Percentiles rank a stretch among this genome's conserved stretches.
Evolutionary conservation across 2,797 vertebrate genomes (phyloP).

Genomic region (Enteromius trimaculatus): DNA sequence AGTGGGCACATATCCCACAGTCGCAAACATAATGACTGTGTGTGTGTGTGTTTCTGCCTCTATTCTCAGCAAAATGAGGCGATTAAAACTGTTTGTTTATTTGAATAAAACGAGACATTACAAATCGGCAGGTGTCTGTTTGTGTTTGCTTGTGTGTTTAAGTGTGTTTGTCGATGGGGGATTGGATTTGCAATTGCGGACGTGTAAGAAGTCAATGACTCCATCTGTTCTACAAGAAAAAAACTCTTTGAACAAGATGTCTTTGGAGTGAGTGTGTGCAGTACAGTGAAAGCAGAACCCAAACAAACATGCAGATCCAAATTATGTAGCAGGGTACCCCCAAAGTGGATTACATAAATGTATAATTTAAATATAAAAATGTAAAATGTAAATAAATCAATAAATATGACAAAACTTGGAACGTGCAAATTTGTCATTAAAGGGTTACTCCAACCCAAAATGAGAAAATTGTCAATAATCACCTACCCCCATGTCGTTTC

Average conservation of each 20-base stretch:
- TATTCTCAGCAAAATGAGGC: background rate
- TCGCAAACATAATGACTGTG: background rate
- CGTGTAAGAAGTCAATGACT: slow-evolving; percentile 31
- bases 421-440: background rate
- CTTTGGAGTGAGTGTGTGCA: background rate
- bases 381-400: background rate
- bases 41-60: background rate
- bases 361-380: background rate
- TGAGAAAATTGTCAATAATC: too few relatives aligned
- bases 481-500: too few relatives aligned
- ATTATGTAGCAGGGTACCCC: background rate
- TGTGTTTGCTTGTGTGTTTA: background rate
- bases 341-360: background rate
- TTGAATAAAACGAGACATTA: slow-evolving; percentile 20
- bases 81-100: slow-evolving; percentile 28
- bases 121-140: slow-evolving; percentile 23
- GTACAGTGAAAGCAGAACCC: background rate
- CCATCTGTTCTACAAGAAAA: slow-evolving; percentile 25
- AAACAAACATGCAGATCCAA: background rate
- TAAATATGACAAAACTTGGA: background rate
- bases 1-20: slow-evolving; percentile 6
- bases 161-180: background rate
- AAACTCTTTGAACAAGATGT: background rate
- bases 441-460: too few relatives aligned
- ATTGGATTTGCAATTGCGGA: slow-evolving; percentile 16